Percentiles rank a stretch among this genome's conserved stretches.
Evolutionary conservation across 2,888 invertebrate species (phyloP).

Genomic region (Ryuthela nishihirai): DNA sequence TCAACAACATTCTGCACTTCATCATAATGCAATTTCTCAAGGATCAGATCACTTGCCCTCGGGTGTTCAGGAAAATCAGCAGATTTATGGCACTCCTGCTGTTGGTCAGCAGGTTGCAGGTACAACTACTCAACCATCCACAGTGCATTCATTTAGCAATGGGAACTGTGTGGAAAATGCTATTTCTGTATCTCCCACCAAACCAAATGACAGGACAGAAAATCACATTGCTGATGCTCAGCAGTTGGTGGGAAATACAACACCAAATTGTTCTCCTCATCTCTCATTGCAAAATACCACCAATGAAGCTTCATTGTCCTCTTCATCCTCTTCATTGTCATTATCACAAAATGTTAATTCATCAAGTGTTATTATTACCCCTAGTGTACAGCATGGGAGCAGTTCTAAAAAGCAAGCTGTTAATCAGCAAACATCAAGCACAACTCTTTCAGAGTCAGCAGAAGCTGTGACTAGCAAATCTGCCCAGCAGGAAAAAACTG

Average conservation of each 20-base stretch:
- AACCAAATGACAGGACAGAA: slow-evolving; percentile 34
- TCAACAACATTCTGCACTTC: slow-evolving; percentile 21
- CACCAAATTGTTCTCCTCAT: slow-evolving; percentile 20
- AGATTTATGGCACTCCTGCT: slow-evolving; percentile 21
- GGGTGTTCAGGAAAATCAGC: slow-evolving; percentile 25
- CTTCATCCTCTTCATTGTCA: slow-evolving; percentile 28
- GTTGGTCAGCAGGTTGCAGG: slow-evolving; percentile 28
- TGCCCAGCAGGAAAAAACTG: too few species aligned
- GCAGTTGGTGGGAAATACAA: slow-evolving; percentile 19
- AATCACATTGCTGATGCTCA: slow-evolving; percentile 33
- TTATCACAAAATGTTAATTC: slow-evolving; percentile 26
- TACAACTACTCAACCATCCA: slow-evolving; percentile 16
- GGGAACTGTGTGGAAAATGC: slow-evolving; percentile 30
- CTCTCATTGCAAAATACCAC: slow-evolving; percentile 15
- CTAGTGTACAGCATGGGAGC: slow-evolving; percentile 5
- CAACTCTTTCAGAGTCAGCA: too few species aligned
- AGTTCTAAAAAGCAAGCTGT: slow-evolving; percentile 9
- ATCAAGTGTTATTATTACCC: slow-evolving; percentile 20
- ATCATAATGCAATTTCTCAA: slow-evolving; percentile 25
- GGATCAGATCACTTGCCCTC: slow-evolving; percentile 19
- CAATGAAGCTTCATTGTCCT: slow-evolving; percentile 27
- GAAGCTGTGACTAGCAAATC: too few species aligned
- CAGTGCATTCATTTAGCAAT: slow-evolving; percentile 32
- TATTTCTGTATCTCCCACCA: slow-evolving; percentile 12
- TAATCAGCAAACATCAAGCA: too few species aligned